Base-by-base conservation (phyloP, 1,140 invertebrate genomes). In the Heliothis subflexa region DNA sequence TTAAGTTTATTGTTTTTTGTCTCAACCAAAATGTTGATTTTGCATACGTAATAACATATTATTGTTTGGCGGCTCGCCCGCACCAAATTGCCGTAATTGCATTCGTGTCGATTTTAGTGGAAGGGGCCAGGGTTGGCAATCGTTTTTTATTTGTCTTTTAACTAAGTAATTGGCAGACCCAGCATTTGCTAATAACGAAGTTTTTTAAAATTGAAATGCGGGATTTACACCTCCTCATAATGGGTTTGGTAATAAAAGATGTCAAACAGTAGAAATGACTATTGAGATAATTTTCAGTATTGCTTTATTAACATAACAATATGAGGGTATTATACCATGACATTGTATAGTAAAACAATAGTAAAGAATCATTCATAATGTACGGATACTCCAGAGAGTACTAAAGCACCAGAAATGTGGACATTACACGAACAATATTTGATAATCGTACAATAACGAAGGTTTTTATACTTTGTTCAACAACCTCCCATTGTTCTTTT, bases 401-500 rank as follows among this genome's bases (percentile, higher is more conserved):
- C 12, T 50, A 40, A 64, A 18, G 40, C 16, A 47, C 47, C 33
- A 28, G 57, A 79, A 79, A 28, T 66, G 68, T 50, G 50, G 45
- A 61, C 76, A 64, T 75, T 59, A 78, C 16, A 12, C 16, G 47
- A 62, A 64, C 73, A 78, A 70, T 78, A 78, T 70, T 40, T 59
- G 52, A 68, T 66, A 77, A 64, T 62, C 18, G 11, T 13, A 66
- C 40, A 28, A 16, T 10, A 40, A 47, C 25, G 55, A 62, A 78
- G 62, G 73, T 55, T 81, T 85, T 82, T 62, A 83, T 78, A 59
- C 64, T 81, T 81, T 76, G 62, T 45, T 78, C 62, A 81, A 72
- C 55, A 77, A 72, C 78, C 64, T 71, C 61, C 81, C 77, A 84
- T 86, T 86, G 81, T 86, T 84, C 80, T 78, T 81, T 40, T 75